phyloP scores from a whole-genome alignment of 2,113 vertebrate species.

The Heteronetta atricapilla region DNA sequence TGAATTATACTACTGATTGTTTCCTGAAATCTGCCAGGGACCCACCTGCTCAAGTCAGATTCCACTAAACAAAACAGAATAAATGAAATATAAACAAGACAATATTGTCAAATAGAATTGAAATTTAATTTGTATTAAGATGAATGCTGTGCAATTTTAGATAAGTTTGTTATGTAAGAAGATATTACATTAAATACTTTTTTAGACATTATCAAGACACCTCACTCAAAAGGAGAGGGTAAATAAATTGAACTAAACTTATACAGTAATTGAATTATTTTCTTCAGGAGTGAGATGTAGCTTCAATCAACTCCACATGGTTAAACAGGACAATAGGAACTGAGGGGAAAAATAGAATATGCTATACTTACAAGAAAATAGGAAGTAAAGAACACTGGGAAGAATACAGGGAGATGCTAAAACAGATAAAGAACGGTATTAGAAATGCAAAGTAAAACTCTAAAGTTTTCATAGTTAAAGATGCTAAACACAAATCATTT shows the following conservation, averaged over 20 bases:
- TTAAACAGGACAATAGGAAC: slow-evolving; percentile 40
- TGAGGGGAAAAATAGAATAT: slow-evolving; percentile 32
- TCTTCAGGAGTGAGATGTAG: slow-evolving; percentile 36
- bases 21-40: slow-evolving; percentile 40
- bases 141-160: slow-evolving; percentile 5
- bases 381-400: slow-evolving; percentile 66
- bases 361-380: slow-evolving; percentile 69
- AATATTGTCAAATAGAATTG: not conserved
- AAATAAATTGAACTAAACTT: not conserved
- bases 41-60: slow-evolving; percentile 1
- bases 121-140: not conserved
- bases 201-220: not conserved
- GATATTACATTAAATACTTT: not conserved
- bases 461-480: slow-evolving; percentile 47
- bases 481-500: slow-evolving; percentile 44
- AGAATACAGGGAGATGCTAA: slow-evolving; percentile 66
- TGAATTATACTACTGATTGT: not conserved
- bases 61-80: slow-evolving; percentile 5
- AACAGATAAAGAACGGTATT: slow-evolving; percentile 58
- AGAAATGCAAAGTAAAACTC: slow-evolving; percentile 55
- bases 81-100: not conserved
- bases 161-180: not conserved
- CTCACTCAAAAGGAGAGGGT: not conserved
- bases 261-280: not conserved
- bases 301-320: not conserved